Evolutionary conservation across 2,113 vertebrate genomes (phyloP).

Genomic region (Pyrgilauda ruficollis): DNA sequence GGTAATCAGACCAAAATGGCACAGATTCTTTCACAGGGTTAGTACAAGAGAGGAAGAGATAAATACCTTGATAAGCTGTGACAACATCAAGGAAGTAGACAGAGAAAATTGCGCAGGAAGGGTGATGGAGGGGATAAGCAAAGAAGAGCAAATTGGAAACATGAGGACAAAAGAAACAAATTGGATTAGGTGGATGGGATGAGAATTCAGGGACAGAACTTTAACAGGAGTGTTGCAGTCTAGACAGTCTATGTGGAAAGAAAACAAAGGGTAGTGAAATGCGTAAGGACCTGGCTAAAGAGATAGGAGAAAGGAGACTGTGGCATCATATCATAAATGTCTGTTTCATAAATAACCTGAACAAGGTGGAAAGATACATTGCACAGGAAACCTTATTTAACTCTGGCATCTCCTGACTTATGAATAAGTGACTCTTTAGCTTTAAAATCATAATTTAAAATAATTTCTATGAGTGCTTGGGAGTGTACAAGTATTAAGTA

Average conservation of each 20-base stretch:
- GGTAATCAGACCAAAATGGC: background rate
- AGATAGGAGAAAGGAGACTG: background rate
- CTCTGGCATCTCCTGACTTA: background rate
- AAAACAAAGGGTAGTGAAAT: background rate
- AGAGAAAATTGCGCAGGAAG: background rate
- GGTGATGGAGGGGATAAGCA: background rate
- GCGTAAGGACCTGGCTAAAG: background rate
- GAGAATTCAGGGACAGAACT: background rate
- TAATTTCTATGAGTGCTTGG: background rate
- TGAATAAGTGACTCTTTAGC: background rate
- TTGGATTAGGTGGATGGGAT: background rate
- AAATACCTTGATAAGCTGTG: background rate
- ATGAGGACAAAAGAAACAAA: rapidly evolving
- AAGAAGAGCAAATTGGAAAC: background rate
- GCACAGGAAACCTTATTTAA: background rate
- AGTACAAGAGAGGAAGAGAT: background rate
- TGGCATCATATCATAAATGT: background rate
- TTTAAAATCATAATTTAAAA: background rate
- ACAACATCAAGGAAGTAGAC: background rate
- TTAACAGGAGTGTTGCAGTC: background rate
- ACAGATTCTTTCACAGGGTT: background rate
- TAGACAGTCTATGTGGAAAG: background rate
- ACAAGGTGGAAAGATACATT: background rate
- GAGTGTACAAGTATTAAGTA: background rate
- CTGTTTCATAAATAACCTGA: background rate